phyloP scores from a whole-genome alignment of 2,797 vertebrate species.

The Hephaestus fuliginosus region DNA sequence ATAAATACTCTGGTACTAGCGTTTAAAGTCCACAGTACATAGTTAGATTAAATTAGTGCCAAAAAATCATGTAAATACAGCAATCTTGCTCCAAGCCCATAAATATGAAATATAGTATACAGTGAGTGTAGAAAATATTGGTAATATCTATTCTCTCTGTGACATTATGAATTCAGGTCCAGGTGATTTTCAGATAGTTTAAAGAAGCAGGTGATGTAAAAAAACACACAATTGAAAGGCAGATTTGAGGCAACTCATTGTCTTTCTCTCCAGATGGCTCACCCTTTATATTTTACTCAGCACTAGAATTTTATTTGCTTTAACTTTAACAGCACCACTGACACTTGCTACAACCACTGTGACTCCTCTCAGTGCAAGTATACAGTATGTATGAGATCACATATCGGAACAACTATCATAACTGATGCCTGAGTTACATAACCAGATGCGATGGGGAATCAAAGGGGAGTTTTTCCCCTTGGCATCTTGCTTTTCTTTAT shows the following conservation, averaged over 20 bases:
- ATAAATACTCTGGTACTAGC: conserved; percentile 13
- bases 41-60: conserved; percentile 46
- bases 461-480: not conserved
- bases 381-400: too few species aligned
- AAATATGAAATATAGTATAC: conserved; percentile 41
- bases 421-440: not conserved
- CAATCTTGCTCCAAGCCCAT: conserved; percentile 24
- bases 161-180: conserved; percentile 15
- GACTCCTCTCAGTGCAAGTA: conserved; percentile 15
- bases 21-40: conserved; percentile 28
- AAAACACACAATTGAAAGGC: conserved; percentile 19
- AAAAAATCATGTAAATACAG: conserved; percentile 54
- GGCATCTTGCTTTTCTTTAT: not conserved
- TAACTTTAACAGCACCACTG: conserved; percentile 24
- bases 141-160: not conserved
- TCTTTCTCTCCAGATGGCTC: conserved; percentile 8
- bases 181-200: too few species aligned
- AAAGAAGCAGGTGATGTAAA: not conserved
- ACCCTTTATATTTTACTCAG: conserved; percentile 61
- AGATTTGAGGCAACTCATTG: conserved; percentile 35
- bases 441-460: not conserved
- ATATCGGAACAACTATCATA: not conserved
- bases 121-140: not conserved
- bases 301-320: conserved; percentile 34
- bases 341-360: not conserved